These are phyloP conservation scores for Pristionchus fissidentatus DNA, from an alignment of 2,888 invertebrate genomes.

Conservation along the genomic window DNA sequence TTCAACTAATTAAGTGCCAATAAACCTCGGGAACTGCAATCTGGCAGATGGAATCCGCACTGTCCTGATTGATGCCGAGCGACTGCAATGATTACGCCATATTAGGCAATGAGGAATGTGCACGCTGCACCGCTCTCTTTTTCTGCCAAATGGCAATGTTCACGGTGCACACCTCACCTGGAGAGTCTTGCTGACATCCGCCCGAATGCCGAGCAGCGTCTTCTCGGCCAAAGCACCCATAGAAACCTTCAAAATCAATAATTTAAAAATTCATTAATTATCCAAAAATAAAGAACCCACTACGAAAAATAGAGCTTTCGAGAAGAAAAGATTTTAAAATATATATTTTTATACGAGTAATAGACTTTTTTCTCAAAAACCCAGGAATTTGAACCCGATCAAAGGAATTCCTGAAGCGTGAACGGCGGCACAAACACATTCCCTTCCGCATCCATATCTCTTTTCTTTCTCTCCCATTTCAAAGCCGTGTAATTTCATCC, in stretches of 20 bases:
- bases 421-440: too few relatives aligned
- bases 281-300: not conserved
- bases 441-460: too few relatives aligned
- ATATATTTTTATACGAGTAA: too few relatives aligned
- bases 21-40: slow-evolving; percentile 62
- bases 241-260: slow-evolving; percentile 59
- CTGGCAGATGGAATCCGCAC: slow-evolving; percentile 58
- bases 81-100: slow-evolving; percentile 17
- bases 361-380: too few relatives aligned
- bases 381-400: too few relatives aligned
- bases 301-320: not conserved
- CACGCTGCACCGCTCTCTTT: not conserved
- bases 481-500: too few relatives aligned
- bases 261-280: not conserved
- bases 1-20: too few relatives aligned
- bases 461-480: too few relatives aligned
- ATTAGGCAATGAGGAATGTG: not conserved
- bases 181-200: slow-evolving; percentile 62
- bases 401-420: too few relatives aligned
- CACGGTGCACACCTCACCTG: slow-evolving; percentile 49
- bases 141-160: not conserved
- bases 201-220: slow-evolving; percentile 64
- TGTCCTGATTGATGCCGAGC: slow-evolving; percentile 54
- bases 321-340: too few relatives aligned
- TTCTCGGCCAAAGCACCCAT: slow-evolving; percentile 67